Evolutionary conservation across 2,113 vertebrate species (phyloP), one percentile per base, ranked within the genome.

Genomic region (Phoxinus phoxinus): DNA sequence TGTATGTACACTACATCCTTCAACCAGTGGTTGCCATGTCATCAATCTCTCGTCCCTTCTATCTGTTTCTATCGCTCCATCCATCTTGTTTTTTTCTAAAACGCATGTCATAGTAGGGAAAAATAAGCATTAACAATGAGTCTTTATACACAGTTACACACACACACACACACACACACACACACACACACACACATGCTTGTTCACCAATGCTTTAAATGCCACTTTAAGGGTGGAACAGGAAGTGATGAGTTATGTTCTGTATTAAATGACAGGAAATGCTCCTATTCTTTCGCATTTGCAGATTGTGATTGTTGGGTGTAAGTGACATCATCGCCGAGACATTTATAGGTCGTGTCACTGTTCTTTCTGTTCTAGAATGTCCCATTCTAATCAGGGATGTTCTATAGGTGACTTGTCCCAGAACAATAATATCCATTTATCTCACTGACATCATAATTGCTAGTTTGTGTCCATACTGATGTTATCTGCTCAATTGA

Each of bases 221-320:
- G 80, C 35, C 61, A 53, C 69, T 37, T 78, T 83, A 25, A 65
- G 73, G 85, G 83, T 85, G 78, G 85, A 84, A 88, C 83, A 87
- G 89, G 87, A 88, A 82, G 69, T 71, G 37, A 80, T 88, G 87
- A 71, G 81, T 86, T 84, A 88, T 69, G 44, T 72, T 80, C 82
- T 46, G 46, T 85, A 87, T 85, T 82, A 86, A 86, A 84, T 82
- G 79, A 84, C 86, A 90, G 89, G 86, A 87, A 90, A 84, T 69
- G 82, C 78, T 79, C 13, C 82, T 83, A 89, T 87, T 87, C 87
- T 90, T 88, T 23, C 8, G 27, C 25, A 77, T 84, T 80, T 58
- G 27, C 65, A 44, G 72, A 61, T 77, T 81, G 81, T 79, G 81
- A 85, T 83, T 86, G 82, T 84, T 88, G 82, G 72, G 78, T 88